Evolutionary conservation across 2,888 invertebrate species (phyloP).

Genomic region (Steinernema carpocapsae): DNA sequence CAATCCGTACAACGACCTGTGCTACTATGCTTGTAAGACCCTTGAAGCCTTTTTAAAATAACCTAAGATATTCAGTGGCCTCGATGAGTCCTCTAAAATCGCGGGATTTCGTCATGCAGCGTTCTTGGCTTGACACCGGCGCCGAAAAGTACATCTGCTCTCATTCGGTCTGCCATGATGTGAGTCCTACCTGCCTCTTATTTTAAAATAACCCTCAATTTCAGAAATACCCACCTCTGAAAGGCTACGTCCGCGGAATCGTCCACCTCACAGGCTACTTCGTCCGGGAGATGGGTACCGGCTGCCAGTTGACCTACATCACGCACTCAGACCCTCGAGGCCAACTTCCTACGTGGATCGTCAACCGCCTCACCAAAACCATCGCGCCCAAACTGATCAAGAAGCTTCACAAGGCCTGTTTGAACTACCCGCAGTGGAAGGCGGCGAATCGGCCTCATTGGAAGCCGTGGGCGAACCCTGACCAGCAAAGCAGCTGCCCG

Average conservation of each 20-base stretch:
- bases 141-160: constrained; percentile 85
- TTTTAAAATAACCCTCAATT: constrained; percentile 39
- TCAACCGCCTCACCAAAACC: constrained; percentile 84
- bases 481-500: constrained; percentile 73
- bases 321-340: constrained; percentile 82
- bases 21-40: constrained; percentile 83
- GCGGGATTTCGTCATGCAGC: constrained; percentile 86
- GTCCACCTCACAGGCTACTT: constrained; percentile 76
- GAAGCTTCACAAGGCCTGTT: constrained; percentile 80
- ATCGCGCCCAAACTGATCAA: constrained; percentile 85
- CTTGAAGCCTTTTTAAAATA: not conserved
- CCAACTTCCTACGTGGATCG: constrained; percentile 82
- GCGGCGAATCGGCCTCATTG: constrained; percentile 78
- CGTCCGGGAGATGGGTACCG: constrained; percentile 75
- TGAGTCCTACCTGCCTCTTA: constrained; percentile 68
- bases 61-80: constrained; percentile 12
- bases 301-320: constrained; percentile 84
- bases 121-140: constrained; percentile 88
- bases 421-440: constrained; percentile 85
- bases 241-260: constrained; percentile 79
- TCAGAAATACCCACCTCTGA: constrained; percentile 78
- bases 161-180: constrained; percentile 86
- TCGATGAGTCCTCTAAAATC: constrained; percentile 57
- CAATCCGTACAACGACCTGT: constrained; percentile 90
- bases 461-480: constrained; percentile 87